Evolutionary conservation across 2,797 vertebrate genomes (phyloP).

Genomic region (Emys orbicularis): DNA sequence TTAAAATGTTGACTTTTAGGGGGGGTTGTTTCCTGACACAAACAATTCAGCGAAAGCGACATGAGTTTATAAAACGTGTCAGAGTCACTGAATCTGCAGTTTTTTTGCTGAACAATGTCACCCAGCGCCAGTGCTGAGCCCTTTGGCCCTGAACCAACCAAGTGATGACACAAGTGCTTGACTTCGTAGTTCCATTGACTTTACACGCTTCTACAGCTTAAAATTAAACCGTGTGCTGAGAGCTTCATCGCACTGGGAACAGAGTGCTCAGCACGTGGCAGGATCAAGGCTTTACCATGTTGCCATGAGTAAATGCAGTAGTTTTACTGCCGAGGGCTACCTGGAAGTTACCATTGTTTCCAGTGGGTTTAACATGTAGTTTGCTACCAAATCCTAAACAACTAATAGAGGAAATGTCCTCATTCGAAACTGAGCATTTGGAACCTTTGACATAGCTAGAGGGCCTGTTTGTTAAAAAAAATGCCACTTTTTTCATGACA

Average conservation of each 20-base stretch:
- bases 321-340: background rate
- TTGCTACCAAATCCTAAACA: background rate
- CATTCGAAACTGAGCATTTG: background rate
- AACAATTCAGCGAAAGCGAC: too few relatives aligned
- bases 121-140: too few relatives aligned
- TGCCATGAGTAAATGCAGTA: background rate
- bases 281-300: background rate
- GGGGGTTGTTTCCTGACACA: too few relatives aligned
- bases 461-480: background rate
- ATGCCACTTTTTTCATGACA: background rate
- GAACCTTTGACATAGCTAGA: background rate
- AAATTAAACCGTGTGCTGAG: background rate
- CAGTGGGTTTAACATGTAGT: background rate
- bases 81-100: too few relatives aligned
- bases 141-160: background rate
- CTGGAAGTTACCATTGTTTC: background rate
- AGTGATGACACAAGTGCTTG: too few relatives aligned
- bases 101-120: too few relatives aligned
- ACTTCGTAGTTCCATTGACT: background rate
- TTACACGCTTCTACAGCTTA: background rate
- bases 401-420: background rate
- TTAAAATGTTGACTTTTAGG: too few relatives aligned
- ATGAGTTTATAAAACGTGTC: too few relatives aligned
- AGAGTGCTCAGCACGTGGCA: background rate
- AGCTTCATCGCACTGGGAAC: background rate